Evolutionary conservation across 2,888 invertebrate species (phyloP), one percentile per base, ranked within the genome.

Genomic region (Bhutanitis thaidina): DNA sequence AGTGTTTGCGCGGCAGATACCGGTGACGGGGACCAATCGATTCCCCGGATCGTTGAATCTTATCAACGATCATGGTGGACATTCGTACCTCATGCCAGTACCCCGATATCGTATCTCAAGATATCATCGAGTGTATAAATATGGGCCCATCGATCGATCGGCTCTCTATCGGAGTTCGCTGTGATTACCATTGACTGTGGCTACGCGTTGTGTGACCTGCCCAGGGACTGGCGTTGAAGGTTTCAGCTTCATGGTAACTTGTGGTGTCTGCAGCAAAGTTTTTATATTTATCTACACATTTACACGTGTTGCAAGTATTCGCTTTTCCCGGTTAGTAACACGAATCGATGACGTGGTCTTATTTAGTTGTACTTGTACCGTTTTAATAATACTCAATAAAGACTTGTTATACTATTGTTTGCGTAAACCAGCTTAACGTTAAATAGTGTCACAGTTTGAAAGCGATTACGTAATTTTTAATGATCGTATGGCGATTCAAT

Each of bases 81-180:
- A 75, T 78, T 79, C 67, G 74, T 74, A 78, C 81, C 78, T 82
- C 79, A 83, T 76, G 84, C 77, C 81, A 34, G 69, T 69, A 75
- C 72, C 67, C 82, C 69, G 89, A 88, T 89, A 89, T 78, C 78
- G 69, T 89, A 88, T 88, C 87, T 74, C 68, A 71, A 85, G 88
- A 88, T 87, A 86, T 82, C 77, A 80, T 82, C 74, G 83, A 89
- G 86, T 78, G 87, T 89, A 89, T 89, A 89, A 87, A 89, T 89
- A 89, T 84, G 85, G 67, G 88, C 77, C 84, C 87, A 86, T 89
- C 86, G 79, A 89, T 89, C 88, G 89, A 87, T 87, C 82, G 80
- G 74, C 77, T 77, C 88, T 87, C 87, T 88, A 83, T 89, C 86
- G 77, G 73, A 83, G 76, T 84, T 78, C 71, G 74, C 75, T 67